Evolutionary conservation across 2,888 invertebrate species (phyloP).

Genomic region (Apodemia duryi): DNA sequence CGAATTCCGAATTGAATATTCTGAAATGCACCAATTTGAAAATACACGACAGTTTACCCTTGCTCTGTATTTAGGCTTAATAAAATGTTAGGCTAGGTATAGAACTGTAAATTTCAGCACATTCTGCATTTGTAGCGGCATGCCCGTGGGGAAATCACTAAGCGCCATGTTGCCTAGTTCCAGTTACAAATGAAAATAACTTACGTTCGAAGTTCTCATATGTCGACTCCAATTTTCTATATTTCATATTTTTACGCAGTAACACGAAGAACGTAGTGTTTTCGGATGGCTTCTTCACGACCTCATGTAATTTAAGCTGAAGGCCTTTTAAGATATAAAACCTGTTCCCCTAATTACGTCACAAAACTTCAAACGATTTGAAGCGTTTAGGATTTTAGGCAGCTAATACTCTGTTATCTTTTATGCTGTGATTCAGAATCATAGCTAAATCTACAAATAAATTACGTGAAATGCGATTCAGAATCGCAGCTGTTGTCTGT

Average conservation of each 20-base stretch:
- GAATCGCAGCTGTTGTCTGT: too few relatives aligned
- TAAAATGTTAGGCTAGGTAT: constrained; percentile 1
- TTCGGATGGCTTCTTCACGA: too few relatives aligned
- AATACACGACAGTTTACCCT: not conserved
- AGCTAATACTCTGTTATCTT: too few relatives aligned
- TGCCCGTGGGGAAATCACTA: constrained; percentile 3
- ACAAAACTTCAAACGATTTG: too few relatives aligned
- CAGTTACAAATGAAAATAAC: constrained; percentile 4
- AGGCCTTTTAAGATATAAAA: too few relatives aligned
- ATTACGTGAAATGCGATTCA: too few relatives aligned
- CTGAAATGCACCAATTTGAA: not conserved
- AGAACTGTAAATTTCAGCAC: not conserved
- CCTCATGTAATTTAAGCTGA: too few relatives aligned
- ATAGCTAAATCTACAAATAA: too few relatives aligned
- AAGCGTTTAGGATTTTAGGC: too few relatives aligned
- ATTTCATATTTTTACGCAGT: not conserved
- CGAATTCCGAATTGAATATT: not conserved
- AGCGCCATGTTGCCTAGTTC: not conserved
- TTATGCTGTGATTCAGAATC: too few relatives aligned
- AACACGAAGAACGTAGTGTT: too few relatives aligned
- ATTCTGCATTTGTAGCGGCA: not conserved
- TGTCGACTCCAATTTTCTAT: not conserved
- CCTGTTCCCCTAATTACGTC: too few relatives aligned
- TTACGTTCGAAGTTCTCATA: not conserved
- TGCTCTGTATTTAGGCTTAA: not conserved